phyloP scores from a whole-genome alignment of 1,140 invertebrate species.

The Orius insidiosus region DNA sequence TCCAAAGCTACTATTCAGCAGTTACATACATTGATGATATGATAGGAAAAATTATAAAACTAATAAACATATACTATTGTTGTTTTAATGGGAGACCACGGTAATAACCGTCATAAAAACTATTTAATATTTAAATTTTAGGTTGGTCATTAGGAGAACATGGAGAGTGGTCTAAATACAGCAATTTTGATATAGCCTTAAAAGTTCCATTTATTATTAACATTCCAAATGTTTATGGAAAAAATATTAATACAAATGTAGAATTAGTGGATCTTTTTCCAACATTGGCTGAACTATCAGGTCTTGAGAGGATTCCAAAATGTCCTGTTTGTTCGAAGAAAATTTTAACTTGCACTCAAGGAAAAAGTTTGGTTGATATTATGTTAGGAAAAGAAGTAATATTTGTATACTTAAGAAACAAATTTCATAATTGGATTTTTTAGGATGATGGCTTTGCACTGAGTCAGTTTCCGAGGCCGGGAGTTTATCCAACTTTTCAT shows the following conservation, averaged over 20 bases:
- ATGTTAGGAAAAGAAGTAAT: neutral
- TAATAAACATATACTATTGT: conserved; percentile 50
- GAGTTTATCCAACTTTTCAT: conserved; percentile 37
- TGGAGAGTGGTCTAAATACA: conserved; percentile 80
- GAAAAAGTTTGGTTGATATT: conserved; percentile 41
- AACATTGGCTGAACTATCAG: conserved; percentile 54
- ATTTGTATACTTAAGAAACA: too few species aligned
- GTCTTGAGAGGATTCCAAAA: conserved; percentile 30
- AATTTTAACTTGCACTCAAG: conserved; percentile 47
- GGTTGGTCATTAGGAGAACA: conserved; percentile 85
- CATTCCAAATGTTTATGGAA: conserved; percentile 35
- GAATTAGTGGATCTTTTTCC: conserved; percentile 76
- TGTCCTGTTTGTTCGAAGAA: conserved; percentile 31
- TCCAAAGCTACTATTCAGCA: conserved; percentile 67
- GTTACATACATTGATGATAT: conserved; percentile 63
- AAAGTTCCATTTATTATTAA: conserved; percentile 60
- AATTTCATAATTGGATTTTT: neutral
- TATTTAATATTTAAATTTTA: conserved; percentile 29
- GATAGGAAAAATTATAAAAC: conserved; percentile 46
- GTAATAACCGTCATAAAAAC: too few species aligned
- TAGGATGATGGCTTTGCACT: conserved; percentile 36
- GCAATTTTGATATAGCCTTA: conserved; percentile 66
- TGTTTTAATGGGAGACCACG: conserved; percentile 66
- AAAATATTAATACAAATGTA: conserved; percentile 25
- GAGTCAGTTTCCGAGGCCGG: conserved; percentile 71